Base-by-base conservation (phyloP, 1,140 invertebrate species). In the Trachymyrmex septentrionalis region DNA sequence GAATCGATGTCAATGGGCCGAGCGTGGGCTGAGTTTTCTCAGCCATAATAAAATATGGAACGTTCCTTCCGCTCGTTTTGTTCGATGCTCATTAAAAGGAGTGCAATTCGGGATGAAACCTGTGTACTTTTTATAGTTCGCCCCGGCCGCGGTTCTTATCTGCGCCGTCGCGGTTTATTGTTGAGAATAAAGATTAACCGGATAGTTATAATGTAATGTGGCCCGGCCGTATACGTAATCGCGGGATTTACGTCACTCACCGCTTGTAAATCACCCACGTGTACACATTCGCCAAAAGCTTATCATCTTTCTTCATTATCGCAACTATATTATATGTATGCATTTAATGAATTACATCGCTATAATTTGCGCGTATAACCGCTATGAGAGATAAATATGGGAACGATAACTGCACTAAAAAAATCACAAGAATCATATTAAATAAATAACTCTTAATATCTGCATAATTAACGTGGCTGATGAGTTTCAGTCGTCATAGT, bases 151-250 rank as follows among this genome's bases (percentile, higher is more conserved):
- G 9, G 27, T 77, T 77, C 75, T 77, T 77, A 77, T 77, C 57
- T 48, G 19, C 24, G 59, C 10, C 21, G 38, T 16, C 38, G 38
- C 57, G 19, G 75, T 77, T 77, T 77, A 77, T 77, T 77, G 75
- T 77, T 77, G 38, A 38, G 10, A 77, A 77, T 77, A 77, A 77
- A 77, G 75, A 77, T 77, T 77, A 77, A 59, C 38, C 59, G 38
- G 24, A 77, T 63, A 77, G 16, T 77, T 77, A 63, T 63, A 77
- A 77, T 48, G 38, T 77, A 77, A 77, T 69, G 38, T 69, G 12
- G 12, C 38, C 66, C 21, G 9, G 19, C n/a, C 30, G 38, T 67
- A 21, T 48, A 69, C 66, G 66, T 69, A 69, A 69, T 69, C 66
- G 38, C 38, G 5, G 21, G 38, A 38, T 69, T 48, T 16, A 24